Percentiles rank a stretch among this genome's conserved stretches.
phyloP scores from a whole-genome alignment of 2,888 invertebrate species.

The Eristalis intricaria region DNA sequence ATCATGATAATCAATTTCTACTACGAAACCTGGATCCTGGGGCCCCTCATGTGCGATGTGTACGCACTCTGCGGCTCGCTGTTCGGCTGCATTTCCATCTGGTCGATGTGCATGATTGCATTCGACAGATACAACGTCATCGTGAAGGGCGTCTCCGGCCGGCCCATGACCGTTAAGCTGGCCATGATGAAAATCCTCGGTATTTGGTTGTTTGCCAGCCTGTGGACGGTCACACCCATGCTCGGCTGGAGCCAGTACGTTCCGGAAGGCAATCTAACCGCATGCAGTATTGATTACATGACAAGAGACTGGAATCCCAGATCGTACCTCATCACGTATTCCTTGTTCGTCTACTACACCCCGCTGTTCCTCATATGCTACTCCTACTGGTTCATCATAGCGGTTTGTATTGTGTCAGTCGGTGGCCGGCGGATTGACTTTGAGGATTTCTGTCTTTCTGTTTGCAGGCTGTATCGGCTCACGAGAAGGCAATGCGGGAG shows the following conservation, averaged over 20 bases:
- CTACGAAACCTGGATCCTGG: conserved; percentile 84
- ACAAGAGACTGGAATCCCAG: conserved; percentile 81
- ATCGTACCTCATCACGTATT: conserved; percentile 82
- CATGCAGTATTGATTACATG: conserved; percentile 83
- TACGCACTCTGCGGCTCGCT: conserved; percentile 86
- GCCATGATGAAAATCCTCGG: conserved; percentile 82
- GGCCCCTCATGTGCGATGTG: conserved; percentile 84
- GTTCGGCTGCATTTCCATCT: conserved; percentile 93
- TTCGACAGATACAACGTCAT: conserved; percentile 95
- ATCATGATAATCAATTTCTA: conserved; percentile 85
- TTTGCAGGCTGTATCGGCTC: conserved; percentile 83
- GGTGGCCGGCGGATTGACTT: background rate
- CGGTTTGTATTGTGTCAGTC: conserved; percentile 75
- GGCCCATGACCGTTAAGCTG: conserved; percentile 82
- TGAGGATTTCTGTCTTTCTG: conserved; percentile 63
- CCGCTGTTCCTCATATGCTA: conserved; percentile 83
- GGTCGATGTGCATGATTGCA: conserved; percentile 95
- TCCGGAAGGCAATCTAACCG: conserved; percentile 85
- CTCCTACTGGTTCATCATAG: conserved; percentile 84
- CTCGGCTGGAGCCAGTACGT: conserved; percentile 85
- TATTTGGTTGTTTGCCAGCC: conserved; percentile 83
- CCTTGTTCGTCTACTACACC: conserved; percentile 81
- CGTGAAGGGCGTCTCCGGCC: conserved; percentile 87
- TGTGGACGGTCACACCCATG: conserved; percentile 83
- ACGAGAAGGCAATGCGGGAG: conserved; percentile 83